Base-by-base conservation (phyloP, 2,888 invertebrate genomes). In the Euproctis similis region DNA sequence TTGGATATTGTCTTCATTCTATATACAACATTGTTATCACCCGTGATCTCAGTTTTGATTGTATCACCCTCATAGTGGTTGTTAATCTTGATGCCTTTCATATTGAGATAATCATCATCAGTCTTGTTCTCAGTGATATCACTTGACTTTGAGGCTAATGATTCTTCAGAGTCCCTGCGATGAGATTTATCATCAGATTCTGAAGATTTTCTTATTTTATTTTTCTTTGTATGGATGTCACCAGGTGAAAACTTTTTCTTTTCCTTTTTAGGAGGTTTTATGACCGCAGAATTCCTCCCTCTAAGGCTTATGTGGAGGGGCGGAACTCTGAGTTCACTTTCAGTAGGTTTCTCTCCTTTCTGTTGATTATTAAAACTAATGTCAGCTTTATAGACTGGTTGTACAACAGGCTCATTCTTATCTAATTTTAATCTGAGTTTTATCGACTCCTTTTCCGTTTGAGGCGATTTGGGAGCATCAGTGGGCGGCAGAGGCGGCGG, bases 291-390 rank as follows among this genome's bases (percentile, higher is more conserved):
- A 65, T 94, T 94, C 32, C 94, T 87, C 1, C 94, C 94, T 35
- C 95, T 86, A 21, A 96, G 76, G 32, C 94, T 94, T 53, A 96
- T 95, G 66, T 95, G 95, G 36, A 95, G 78, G 1, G 95, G 96
- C 5, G 96, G 95, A 24, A 96, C 96, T 30, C 94, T 86, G 4
- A 92, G 89, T 53, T 94, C 94, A 1, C 70, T 66, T 38, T 92
- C 93, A 0, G 74, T 71, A 4, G 78, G 64, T 36, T 80, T 72
- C 24, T 85, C 86, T 16, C 77, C 78, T 39, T 78, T 74, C n/a
- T 81, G 86, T 30, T 78, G 75, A 42, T 87, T 87, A 11, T 91
- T 88, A 64, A 91, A 92, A 42, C 91, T 91, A 13, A 92, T 89
- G 57, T 93, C 92, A 12, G 92, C 92, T 70, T 93, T 93, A 64